Base-by-base conservation (phyloP, 2,797 vertebrate genomes). In the Eulemur rubriventer region DNA sequence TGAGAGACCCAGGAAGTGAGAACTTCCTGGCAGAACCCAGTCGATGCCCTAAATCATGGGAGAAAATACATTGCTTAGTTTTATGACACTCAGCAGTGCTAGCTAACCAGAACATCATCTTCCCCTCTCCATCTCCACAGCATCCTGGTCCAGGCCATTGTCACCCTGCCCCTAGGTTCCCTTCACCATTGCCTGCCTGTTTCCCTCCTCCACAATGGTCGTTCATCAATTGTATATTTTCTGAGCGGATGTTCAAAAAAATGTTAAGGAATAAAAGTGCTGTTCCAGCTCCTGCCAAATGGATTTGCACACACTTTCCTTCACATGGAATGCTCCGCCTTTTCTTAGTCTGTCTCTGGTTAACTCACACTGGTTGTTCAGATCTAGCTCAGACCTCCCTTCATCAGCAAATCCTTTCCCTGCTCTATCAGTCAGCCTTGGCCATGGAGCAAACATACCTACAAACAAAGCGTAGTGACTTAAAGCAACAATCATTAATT, bases 291-390 rank as follows among this genome's bases (percentile, higher is more conserved):
- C 55, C 46, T 24, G 35, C 22, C 38, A 26, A 18, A 7, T 0
- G 1, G 2, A 63, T 73, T 4, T 41, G 0, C 16, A 17, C 13
- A 0, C 0, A 1, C 0, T 6, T 30, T 9, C 61, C 14, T 24
- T n/a, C 6, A 1, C 50, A n/a, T 16, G 65, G 63, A 79, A 35
- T 24, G 38, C 65, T 33, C 63, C 10, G 3, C 2, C 22, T n/a
- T 83, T 30, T 30, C 79, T 73, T 20, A 13, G 80, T 57, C 63
- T 91, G 12, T 13, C 52, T 41, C 59, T 69, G 57, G 33, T 6
- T n/a, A 67, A 24, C 11, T 89, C 38, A 22, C 61, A 6, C 70
- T 0, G 0, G 26, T 24, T 1, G 7, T 33, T 78, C 75, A 48
- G 73, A 69, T 11, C 48, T 52, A 38, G 80, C 63, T 30, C 33